These are phyloP conservation scores for Bujurquina vittata DNA, from an alignment of 2,113 vertebrate genomes.

Conservation along the genomic window DNA sequence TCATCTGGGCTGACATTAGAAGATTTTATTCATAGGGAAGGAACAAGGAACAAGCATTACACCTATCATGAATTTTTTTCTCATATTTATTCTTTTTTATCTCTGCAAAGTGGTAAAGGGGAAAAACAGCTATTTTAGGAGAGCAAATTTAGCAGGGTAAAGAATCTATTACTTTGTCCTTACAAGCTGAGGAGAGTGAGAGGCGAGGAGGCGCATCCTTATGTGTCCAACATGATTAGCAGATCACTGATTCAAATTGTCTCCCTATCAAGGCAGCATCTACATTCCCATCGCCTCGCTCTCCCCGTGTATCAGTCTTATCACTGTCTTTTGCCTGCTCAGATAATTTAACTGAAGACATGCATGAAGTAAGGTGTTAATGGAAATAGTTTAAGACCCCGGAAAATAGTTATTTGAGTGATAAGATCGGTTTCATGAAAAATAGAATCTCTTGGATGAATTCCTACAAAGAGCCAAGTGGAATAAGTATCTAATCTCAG, in stretches of 20 bases:
- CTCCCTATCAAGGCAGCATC: constrained; percentile 57
- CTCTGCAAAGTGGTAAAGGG: neutral
- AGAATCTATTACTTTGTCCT: constrained; percentile 59
- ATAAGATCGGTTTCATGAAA: constrained; percentile 45
- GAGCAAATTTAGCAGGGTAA: constrained; percentile 40
- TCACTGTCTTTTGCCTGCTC: constrained; percentile 46
- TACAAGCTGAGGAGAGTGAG: constrained; percentile 44
- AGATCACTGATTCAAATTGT: constrained; percentile 65
- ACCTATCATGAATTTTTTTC: neutral
- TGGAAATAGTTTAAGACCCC: constrained; percentile 50
- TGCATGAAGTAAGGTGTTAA: constrained; percentile 58
- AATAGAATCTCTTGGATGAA: constrained; percentile 37
- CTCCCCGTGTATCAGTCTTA: constrained; percentile 31
- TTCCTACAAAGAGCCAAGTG: constrained; percentile 22
- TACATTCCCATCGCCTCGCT: constrained; percentile 29
- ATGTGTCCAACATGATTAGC: constrained; percentile 62
- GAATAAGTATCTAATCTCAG: constrained; percentile 29
- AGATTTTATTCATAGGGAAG: neutral
- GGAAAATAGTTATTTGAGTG: constrained; percentile 57
- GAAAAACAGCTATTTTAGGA: constrained; percentile 31
- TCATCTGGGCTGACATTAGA: constrained; percentile 11
- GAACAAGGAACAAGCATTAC: neutral
- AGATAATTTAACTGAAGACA: constrained; percentile 58
- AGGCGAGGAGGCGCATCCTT: constrained; percentile 32
- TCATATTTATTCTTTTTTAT: neutral